Base-by-base conservation (phyloP, 2,113 vertebrate species). In the Octodon degus region DNA sequence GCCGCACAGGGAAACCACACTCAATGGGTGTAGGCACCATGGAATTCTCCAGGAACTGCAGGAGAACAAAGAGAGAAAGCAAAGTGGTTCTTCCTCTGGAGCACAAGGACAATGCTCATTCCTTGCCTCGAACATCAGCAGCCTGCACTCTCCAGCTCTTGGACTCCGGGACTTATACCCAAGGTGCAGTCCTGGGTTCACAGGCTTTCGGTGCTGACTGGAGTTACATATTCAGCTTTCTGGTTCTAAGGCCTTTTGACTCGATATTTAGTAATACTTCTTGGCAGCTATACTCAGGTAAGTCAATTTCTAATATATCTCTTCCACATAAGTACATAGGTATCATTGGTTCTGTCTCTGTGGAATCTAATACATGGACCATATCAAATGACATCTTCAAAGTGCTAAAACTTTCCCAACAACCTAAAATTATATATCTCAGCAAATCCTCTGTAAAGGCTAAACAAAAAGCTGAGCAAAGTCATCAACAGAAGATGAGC, bases 361-460 rank as follows among this genome's bases (percentile, higher is more conserved):
- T 32, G 62, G 50, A 81, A 62, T 32, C 55, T 76, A 74, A 63
- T 37, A 74, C 19, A 60, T 6, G 55, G n/a, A 53, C 68, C 32
- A 50, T 4, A 85, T 55, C 1, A 76, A 92, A 47, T 10, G 16
- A 50, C 0, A 37, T 55, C 30, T 76, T 92, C 47, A 70, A 60
- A 83, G 32, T 19, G 30, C 53, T 74, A 60, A 81, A n/a, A 55
- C 32, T 81, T n/a, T n/a, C 19, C 50, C 53, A 58, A 17, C 27
- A 63, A 93, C 20, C 34, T 86, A 74, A 55, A 95, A 83, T 47
- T 91, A 27, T 37, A 68, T 9, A 40, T 32, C 34, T 74, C 27
- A 81, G 50, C 16, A 96, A 77, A 94, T 76, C 24, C 24, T 91
- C 92, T 63, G 27, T 58, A 87, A 90, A 86, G 3, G 17, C n/a